These are phyloP conservation scores for Lagopus muta DNA, from an alignment of 2,113 vertebrate genomes.

Conservation along the genomic window DNA sequence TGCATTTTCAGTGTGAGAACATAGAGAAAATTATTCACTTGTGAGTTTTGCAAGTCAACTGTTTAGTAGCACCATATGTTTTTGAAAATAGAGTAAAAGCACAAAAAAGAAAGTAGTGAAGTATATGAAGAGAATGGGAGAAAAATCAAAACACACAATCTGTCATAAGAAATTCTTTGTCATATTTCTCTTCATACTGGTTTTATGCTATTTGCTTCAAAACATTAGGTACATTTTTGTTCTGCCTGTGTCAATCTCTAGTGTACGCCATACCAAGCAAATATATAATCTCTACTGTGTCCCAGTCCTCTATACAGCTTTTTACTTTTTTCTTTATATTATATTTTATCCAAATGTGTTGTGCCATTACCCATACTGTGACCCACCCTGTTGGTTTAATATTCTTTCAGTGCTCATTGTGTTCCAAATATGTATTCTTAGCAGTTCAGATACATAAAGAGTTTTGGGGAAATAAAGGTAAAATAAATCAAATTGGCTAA, in stretches of 20 bases:
- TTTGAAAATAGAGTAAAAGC: not conserved
- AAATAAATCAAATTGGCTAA: not conserved
- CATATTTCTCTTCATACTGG: not conserved
- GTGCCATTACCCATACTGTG: not conserved
- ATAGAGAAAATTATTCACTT: not conserved
- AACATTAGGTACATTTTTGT: accelerated
- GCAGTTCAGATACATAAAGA: not conserved
- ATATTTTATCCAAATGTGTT: not conserved
- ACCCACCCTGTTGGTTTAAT: not conserved
- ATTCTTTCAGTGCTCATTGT: not conserved
- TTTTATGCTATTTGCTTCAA: not conserved
- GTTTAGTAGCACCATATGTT: not conserved
- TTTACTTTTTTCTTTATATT: not conserved
- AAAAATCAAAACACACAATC: not conserved
- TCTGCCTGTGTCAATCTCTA: not conserved
- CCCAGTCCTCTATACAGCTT: not conserved
- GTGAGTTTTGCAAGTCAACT: not conserved
- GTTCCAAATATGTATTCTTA: not conserved
- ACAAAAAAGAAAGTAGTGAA: not conserved
- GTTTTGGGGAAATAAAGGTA: not conserved
- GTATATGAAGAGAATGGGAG: not conserved
- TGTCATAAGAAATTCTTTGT: not conserved
- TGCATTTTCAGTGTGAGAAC: not conserved
- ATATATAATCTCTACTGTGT: not conserved
- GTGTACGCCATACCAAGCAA: not conserved